phyloP scores from a whole-genome alignment of 1,140 invertebrate genomes.

The Aphelinus atriplicis region DNA sequence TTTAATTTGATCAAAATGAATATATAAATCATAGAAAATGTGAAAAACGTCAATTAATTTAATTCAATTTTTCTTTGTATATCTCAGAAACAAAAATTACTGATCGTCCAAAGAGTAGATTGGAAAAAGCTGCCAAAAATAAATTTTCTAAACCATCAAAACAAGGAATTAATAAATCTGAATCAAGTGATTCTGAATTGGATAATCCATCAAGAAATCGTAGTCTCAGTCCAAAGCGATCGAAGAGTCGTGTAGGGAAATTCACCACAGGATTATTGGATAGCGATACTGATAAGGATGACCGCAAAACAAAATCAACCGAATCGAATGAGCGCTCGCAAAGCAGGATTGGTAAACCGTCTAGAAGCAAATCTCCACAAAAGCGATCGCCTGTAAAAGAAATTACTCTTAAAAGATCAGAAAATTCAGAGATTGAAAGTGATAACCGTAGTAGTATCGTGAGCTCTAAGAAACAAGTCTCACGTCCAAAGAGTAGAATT shows the following conservation, averaged over 20 bases:
- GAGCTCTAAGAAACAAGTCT: too few species aligned
- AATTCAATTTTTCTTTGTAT: background rate
- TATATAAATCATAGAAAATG: too few species aligned
- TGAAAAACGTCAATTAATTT: too few species aligned
- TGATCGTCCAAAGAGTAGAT: slow-evolving; percentile 26
- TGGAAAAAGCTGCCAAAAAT: slow-evolving; percentile 1
- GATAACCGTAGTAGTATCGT: too few species aligned
- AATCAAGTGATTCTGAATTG: slow-evolving; percentile 6
- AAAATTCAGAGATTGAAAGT: too few species aligned
- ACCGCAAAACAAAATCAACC: background rate
- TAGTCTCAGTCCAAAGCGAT: background rate
- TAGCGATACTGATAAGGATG: background rate
- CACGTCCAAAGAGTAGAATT: too few species aligned
- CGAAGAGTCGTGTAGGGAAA: slow-evolving; percentile 19
- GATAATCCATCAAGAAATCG: background rate
- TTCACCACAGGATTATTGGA: background rate
- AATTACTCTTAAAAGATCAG: too few species aligned
- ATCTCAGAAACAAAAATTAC: slow-evolving; percentile 13
- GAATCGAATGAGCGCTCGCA: background rate
- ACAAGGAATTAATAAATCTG: background rate
- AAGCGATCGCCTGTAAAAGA: too few species aligned
- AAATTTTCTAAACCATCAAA: slow-evolving; percentile 5
- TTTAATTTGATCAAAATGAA: too few species aligned
- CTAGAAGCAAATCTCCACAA: too few species aligned
- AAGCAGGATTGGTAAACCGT: background rate